Base-by-base conservation (phyloP, 2,888 invertebrate genomes). In the Lypha dubia region DNA sequence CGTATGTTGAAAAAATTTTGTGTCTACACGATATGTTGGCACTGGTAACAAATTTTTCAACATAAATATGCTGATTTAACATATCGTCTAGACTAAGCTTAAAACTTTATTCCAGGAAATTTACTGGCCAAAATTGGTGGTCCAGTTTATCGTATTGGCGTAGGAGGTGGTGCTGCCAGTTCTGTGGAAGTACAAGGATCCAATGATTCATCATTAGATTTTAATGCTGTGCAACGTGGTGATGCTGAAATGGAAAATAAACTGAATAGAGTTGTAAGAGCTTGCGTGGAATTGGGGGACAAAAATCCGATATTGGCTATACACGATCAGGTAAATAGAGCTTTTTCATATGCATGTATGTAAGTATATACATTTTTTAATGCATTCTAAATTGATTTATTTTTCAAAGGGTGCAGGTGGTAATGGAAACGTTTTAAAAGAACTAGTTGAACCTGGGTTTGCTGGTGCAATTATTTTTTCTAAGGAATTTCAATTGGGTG, bases 181-280 rank as follows among this genome's bases (percentile, higher is more conserved):
- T 99, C 99, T 0, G 97, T 98, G 8, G 96, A 98, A 88, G 96
- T 98, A 1, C 98, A 98, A 93, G 99, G 98, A 0, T 96, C 96
- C 86, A 96, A 97, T 88, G 96, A 93, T 88, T 95, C 95, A 0
- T 96, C 97, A 71, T 93, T 99, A 38, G 99, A 99, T 92, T 99
- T 98, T 89, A 97, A 97, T 86, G 99, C 99, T 0, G 99, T 99
- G 0, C 99, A 99, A 93, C 94, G 91, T 68, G 92, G 97, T 63
- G 99, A 99, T 93, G 97, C 99, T 2, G 99, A 99, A 94, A 99
- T 99, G 99, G 99, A 98, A 87, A 98, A 99, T 90, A 98, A 99
- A 92, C 92, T 99, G 44, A 98, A 99, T 92, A 94, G 99, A 82
- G 96, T 98, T 3, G 97, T 99, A 0, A 94, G 99, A 86, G 97